These are phyloP conservation scores for Molossus alvarezi DNA, from an alignment of 2,797 vertebrate genomes.

Conservation along the genomic window DNA sequence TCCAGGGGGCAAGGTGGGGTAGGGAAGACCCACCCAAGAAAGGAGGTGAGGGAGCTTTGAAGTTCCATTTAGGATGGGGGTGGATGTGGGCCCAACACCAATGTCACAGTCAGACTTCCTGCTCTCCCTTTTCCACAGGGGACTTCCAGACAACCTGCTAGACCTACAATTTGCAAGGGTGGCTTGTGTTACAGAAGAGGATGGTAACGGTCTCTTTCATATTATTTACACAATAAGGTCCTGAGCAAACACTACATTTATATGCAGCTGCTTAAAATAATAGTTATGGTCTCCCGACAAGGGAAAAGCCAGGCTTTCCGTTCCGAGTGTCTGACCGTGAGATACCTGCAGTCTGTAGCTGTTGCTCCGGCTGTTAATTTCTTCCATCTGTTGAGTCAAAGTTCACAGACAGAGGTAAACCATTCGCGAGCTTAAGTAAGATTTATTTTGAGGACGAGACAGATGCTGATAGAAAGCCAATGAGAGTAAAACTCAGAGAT, in stretches of 20 bases:
- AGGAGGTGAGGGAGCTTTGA: not conserved
- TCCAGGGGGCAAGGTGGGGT: fast-evolving
- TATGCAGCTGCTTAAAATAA: slow-evolving; percentile 73
- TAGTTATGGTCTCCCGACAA: not conserved
- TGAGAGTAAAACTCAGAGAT: not conserved
- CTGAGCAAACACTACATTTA: slow-evolving; percentile 54
- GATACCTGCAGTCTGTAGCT: not conserved
- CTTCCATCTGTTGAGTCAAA: not conserved
- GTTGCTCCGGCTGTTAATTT: slow-evolving; percentile 13
- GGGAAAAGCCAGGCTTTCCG: slow-evolving; percentile 22
- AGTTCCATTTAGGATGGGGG: not conserved
- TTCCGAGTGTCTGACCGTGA: not conserved
- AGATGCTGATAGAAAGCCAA: slow-evolving; percentile 27
- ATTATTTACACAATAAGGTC: slow-evolving; percentile 37
- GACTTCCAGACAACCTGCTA: slow-evolving; percentile 26
- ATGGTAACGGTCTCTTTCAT: not conserved
- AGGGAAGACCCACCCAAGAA: not conserved
- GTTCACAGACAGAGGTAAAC: slow-evolving; percentile 6
- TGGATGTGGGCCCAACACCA: not conserved
- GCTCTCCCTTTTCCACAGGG: not conserved
- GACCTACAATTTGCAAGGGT: not conserved
- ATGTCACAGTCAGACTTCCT: not conserved
- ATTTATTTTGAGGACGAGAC: slow-evolving; percentile 21
- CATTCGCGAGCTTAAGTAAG: not conserved
- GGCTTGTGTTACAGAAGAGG: slow-evolving; percentile 19